Evolutionary conservation across 2,797 vertebrate species (phyloP), one percentile per base, ranked within the genome.

Genomic region (Acrossocheilus wenchowensis): DNA sequence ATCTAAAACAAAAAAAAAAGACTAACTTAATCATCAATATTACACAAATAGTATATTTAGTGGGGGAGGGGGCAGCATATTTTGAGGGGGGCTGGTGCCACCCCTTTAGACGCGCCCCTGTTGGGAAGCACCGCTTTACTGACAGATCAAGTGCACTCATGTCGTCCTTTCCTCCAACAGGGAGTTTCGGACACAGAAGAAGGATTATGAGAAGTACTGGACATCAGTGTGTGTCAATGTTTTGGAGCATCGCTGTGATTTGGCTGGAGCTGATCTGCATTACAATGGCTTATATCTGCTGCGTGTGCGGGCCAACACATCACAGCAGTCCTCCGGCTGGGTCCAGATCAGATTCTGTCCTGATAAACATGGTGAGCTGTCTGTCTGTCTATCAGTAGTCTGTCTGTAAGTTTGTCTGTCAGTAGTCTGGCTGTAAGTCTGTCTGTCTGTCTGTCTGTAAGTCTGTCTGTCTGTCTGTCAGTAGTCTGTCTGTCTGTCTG

Each of bases 361-460:
- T 0, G 90, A 96, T 74, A 77, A 83, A 89, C 89, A 95, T 0
- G 94, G 95, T 96, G 82, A 94, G 91, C 3, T n/a, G 23, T 11
- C 23, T 11, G 21, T 57, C 2, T 52, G 1, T 30, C 26, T 26
- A 1, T 52, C 14, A 14, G 48, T 50, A 5, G 14, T 19, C 14
- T 48, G 12, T 48, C 45, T 48, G 4, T 50, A 5, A 17, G 50
- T 50, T 15, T 52, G 17, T 19, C 50, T 52, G 50, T 52, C 5
- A 17, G 5, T 52, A 5, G 4, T 48, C 4, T 14, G 3, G 14
- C 45, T 2, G 26, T 26, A 12, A 12, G 45, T 48, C 3, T 14
- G 0, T 48, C 12, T 48, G 45, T 14, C 45, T 48, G 12, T 45
- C 11, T 12, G 11, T 12, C 48, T 50, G 14, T 17, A n/a, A n/a